phyloP scores from a whole-genome alignment of 2,888 invertebrate genomes.

The Lasioglossum leucozonium region DNA sequence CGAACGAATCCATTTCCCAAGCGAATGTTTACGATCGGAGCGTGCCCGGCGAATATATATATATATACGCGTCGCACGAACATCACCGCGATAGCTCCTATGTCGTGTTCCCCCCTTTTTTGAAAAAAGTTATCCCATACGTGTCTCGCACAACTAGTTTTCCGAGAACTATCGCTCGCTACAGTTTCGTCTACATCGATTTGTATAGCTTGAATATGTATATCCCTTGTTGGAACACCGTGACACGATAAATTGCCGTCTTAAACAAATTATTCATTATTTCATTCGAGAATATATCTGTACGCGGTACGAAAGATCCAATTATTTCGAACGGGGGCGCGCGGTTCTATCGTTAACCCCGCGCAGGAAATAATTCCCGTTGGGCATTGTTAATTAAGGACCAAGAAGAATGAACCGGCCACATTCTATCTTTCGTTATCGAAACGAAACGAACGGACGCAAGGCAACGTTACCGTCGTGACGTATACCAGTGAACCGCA shows the following conservation, averaged over 20 bases:
- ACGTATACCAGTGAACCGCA: not conserved
- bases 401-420: not conserved
- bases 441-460: too few relatives aligned
- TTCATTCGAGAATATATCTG: not conserved
- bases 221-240: too few relatives aligned
- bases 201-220: too few relatives aligned
- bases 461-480: not conserved
- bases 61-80: not conserved
- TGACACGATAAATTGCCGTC: not conserved
- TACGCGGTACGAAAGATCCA: not conserved
- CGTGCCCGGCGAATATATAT: not conserved
- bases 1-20: slow-evolving; percentile 3
- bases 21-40: not conserved
- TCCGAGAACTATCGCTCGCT: too few relatives aligned
- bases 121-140: not conserved
- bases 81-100: not conserved
- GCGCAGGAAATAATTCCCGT: not conserved
- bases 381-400: not conserved
- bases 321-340: not conserved
- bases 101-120: not conserved
- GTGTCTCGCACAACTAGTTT: too few relatives aligned
- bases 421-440: not conserved
- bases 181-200: too few relatives aligned
- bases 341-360: not conserved
- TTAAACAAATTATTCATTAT: not conserved